Percentiles rank a stretch among this genome's conserved stretches.
Evolutionary conservation across 2,797 vertebrate genomes (phyloP).

Genomic region (Anabacerthia variegaticeps): DNA sequence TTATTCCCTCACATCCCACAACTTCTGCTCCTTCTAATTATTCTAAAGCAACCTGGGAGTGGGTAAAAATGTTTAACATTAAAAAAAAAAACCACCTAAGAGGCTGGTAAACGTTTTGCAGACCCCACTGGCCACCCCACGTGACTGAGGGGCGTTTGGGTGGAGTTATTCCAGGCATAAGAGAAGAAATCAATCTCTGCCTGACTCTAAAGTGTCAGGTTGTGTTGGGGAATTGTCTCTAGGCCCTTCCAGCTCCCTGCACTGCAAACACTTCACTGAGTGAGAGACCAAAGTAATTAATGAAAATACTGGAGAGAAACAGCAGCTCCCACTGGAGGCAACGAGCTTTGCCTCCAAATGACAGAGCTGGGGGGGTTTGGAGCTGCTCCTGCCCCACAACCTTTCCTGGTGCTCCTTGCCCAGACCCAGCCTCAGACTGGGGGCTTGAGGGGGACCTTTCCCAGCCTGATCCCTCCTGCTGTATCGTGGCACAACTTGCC

Average conservation of each 20-base stretch:
- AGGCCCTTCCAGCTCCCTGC: constrained; percentile 35
- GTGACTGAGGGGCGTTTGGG: neutral
- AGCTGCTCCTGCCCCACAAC: neutral
- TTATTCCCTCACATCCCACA: neutral
- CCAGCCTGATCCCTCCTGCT: neutral
- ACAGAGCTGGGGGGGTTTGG: neutral
- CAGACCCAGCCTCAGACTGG: neutral
- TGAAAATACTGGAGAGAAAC: neutral
- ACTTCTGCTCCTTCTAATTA: neutral
- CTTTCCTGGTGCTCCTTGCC: neutral
- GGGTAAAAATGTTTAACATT: neutral
- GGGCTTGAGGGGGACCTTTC: neutral
- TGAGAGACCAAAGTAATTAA: constrained; percentile 46
- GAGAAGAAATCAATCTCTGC: neutral
- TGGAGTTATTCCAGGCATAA: neutral
- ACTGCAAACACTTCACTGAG: neutral
- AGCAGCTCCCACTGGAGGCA: neutral
- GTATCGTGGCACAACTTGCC: neutral
- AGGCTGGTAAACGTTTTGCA: neutral
- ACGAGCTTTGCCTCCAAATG: neutral
- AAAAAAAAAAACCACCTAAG: neutral
- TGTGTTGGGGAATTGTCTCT: constrained; percentile 36
- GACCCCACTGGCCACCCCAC: neutral
- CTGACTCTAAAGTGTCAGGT: neutral
- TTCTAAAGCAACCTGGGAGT: neutral